A percentile compares a stretch with the other conserved stretches of the same genome.
Conservation (phyloP, 2,113 vertebrate genomes). For the Gavialis gangeticus region DNA sequence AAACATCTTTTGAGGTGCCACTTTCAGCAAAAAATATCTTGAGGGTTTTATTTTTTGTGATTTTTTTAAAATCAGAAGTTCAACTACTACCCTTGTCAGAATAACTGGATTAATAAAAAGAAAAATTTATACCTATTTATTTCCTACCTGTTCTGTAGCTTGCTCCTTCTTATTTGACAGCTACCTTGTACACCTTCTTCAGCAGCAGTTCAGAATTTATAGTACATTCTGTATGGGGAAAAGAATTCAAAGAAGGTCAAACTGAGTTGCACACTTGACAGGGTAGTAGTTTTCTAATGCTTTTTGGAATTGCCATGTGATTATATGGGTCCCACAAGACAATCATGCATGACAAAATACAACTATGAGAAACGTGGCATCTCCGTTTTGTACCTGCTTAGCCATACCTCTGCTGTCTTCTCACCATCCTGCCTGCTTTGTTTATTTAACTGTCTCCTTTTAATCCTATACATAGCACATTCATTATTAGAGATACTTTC, state of each 20-base stretch:
- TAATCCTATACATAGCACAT: fast-evolving
- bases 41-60: background rate
- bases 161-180: background rate
- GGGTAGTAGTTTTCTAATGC: slow-evolving; percentile 28
- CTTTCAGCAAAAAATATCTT: background rate
- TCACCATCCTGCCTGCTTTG: background rate
- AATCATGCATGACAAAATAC: background rate
- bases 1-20: background rate
- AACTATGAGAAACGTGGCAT: slow-evolving; percentile 1
- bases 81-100: background rate
- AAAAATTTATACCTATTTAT: background rate
- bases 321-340: slow-evolving; percentile 26
- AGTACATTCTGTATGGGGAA: background rate
- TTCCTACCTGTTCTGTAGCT: background rate
- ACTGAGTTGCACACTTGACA: slow-evolving; percentile 34
- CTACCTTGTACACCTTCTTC: background rate
- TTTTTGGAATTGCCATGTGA: slow-evolving; percentile 40
- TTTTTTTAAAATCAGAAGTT: no score
- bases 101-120: background rate
- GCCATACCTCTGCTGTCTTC: background rate
- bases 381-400: background rate
- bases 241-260: background rate
- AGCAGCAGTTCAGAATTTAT: background rate
- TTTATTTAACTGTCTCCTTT: background rate
- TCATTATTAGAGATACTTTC: background rate